A percentile compares a stretch with the other conserved stretches of the same genome.
Evolutionary conservation across 2,888 invertebrate genomes (phyloP).

Genomic region (Drosophila antonietae): DNA sequence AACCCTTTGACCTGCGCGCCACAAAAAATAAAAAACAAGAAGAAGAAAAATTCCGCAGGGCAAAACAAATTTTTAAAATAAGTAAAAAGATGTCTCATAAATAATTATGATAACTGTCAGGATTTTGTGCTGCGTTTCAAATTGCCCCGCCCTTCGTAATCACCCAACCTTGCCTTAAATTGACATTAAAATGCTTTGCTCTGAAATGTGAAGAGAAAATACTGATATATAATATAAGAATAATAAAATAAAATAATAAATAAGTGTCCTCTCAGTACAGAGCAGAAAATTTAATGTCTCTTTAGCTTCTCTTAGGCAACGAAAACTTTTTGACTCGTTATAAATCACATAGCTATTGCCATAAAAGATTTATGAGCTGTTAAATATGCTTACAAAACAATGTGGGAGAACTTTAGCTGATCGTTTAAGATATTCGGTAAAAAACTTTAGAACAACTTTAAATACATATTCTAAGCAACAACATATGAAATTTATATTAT

Average conservation of each 20-base stretch:
- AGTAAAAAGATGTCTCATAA: conserved; percentile 67
- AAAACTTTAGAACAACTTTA: conserved; percentile 13
- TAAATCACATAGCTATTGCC: conserved; percentile 74
- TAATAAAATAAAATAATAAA: neutral
- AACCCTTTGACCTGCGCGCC: conserved; percentile 63
- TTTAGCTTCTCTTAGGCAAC: neutral
- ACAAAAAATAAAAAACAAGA: conserved; percentile 2
- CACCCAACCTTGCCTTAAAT: conserved; percentile 24
- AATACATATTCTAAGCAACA: conserved; percentile 23
- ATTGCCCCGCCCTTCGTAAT: conserved; percentile 38
- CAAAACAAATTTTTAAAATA: conserved; percentile 26
- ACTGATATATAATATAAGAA: neutral
- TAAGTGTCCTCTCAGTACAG: neutral
- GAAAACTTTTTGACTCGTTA: conserved; percentile 60
- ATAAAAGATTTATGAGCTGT: conserved; percentile 82
- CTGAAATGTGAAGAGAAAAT: neutral
- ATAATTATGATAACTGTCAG: conserved; percentile 79
- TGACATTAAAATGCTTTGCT: conserved; percentile 48
- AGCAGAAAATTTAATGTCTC: neutral
- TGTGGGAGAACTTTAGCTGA: conserved; percentile 11
- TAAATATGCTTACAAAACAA: conserved; percentile 64
- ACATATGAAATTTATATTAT: too few species aligned
- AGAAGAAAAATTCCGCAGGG: conserved; percentile 16
- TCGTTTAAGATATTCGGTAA: neutral
- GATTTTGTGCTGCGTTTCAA: conserved; percentile 44